Base-by-base conservation (phyloP, 2,797 vertebrate genomes). In the Bovichtus variegatus region DNA sequence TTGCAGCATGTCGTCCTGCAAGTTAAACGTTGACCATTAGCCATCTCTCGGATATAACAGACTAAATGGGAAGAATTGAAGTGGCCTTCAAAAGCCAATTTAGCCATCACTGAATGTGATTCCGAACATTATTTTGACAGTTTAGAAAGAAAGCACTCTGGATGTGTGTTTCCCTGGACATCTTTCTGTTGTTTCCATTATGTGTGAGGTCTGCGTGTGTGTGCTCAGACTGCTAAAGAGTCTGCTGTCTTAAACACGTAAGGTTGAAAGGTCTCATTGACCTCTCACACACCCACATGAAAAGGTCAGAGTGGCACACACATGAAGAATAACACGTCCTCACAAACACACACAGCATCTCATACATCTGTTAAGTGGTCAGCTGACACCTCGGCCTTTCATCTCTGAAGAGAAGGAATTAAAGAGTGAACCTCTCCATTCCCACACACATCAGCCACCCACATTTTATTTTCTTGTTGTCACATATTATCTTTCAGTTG, bases 261-360 rank as follows among this genome's bases (percentile, higher is more conserved):
- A 66, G 57, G 58, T 82, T 78, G 60, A 87, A 86, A 86, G 79
- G 69, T 86, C 72, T 83, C 61, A 77, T 70, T 83, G 80, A 86
- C 82, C 82, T 82, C 78, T 88, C 74, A 55, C 81, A 83, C 57
- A 66, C 13, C 16, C 23, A 44, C 55, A 41, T 38, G 47, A 62
- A 91, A 90, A 88, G 84, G 76, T 89, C 75, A 90, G 65, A 25
- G 19, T 19, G 72, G 19, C 10, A 51, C 40, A 43, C 19, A 61
- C 31, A 58, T 58, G 55, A 23, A 63, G 68, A n/a, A 9, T 46
- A n/a, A 54, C 31, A 50, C 16, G 27, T 50, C 12, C 47, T n/a
- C 44, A 12, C 63, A 46, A 16, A 59, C 23, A 41, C 34, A 57
- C 15, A 43, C 44, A 47, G 1, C 16, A 18, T 63, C 29, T 16